phyloP scores from a whole-genome alignment of 2,113 vertebrate genomes.

The Caloenas nicobarica region DNA sequence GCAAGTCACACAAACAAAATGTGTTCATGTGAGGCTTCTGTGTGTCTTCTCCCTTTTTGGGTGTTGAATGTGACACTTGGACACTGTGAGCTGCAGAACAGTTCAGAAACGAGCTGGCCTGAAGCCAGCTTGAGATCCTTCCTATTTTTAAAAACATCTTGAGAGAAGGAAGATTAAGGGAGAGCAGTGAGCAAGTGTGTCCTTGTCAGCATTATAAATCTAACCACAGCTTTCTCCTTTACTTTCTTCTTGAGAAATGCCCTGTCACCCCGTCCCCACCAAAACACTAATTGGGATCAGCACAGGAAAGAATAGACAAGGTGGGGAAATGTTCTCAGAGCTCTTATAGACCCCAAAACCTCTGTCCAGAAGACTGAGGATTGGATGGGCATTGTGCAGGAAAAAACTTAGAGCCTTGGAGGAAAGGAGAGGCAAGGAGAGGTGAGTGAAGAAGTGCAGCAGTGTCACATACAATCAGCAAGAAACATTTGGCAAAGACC shows the following conservation, averaged over 20 bases:
- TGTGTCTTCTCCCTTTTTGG: background rate
- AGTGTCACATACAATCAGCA: background rate
- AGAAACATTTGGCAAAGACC: background rate
- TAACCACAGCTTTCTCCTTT: background rate
- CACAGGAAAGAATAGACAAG: background rate
- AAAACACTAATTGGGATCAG: background rate
- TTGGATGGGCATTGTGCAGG: background rate
- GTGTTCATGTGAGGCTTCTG: background rate
- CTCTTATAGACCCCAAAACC: background rate
- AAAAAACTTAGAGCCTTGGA: background rate
- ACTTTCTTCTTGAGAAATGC: background rate
- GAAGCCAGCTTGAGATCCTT: background rate
- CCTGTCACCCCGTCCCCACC: background rate
- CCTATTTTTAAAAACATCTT: background rate
- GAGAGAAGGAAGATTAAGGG: background rate
- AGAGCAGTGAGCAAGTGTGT: background rate
- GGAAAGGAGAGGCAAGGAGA: background rate
- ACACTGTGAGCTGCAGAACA: background rate
- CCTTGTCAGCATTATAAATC: background rate
- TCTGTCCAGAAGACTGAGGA: background rate
- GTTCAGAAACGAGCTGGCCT: background rate
- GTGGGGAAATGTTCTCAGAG: background rate
- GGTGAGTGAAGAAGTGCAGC: background rate
- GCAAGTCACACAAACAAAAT: background rate
- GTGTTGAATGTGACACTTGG: background rate